A percentile compares a stretch with the other conserved stretches of the same genome.
Evolutionary conservation across 1,140 invertebrate species (phyloP).

Genomic region (Bombus vancouverensis): DNA sequence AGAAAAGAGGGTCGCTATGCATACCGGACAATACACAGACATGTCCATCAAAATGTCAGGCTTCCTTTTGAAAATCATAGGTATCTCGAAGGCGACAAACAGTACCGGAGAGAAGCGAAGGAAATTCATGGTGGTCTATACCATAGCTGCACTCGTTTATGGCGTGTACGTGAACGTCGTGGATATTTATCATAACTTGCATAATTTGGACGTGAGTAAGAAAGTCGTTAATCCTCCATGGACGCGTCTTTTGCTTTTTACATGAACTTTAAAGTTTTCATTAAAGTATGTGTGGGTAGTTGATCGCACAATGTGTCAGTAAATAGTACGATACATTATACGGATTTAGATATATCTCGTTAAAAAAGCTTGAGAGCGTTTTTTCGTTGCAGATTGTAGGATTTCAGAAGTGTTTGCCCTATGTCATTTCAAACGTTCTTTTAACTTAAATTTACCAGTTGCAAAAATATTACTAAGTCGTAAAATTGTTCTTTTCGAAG

Average conservation of each 20-base stretch:
- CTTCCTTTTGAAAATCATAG: constrained; percentile 41
- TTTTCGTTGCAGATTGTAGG: no score
- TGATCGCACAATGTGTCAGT: no score
- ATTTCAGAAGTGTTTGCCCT: no score
- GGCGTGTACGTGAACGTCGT: constrained; percentile 1
- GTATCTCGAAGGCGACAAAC: constrained; percentile 40
- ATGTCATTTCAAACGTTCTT: no score
- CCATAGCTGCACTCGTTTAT: not conserved
- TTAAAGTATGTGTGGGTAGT: not conserved
- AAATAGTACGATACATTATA: no score
- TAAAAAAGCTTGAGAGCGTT: no score
- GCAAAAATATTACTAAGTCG: no score
- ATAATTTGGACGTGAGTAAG: constrained; percentile 55
- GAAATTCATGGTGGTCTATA: constrained; percentile 30
- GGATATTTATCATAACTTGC: constrained; percentile 47
- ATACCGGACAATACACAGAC: not conserved
- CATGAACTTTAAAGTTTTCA: not conserved
- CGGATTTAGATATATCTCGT: no score
- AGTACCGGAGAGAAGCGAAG: not conserved
- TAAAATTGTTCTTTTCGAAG: no score
- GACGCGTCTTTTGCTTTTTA: not conserved
- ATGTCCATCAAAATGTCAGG: not conserved
- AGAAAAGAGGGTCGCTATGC: not conserved
- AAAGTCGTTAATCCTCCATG: not conserved
- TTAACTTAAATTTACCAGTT: no score